Base-by-base conservation (phyloP, 2,113 vertebrate genomes). In the Salminus brasiliensis region DNA sequence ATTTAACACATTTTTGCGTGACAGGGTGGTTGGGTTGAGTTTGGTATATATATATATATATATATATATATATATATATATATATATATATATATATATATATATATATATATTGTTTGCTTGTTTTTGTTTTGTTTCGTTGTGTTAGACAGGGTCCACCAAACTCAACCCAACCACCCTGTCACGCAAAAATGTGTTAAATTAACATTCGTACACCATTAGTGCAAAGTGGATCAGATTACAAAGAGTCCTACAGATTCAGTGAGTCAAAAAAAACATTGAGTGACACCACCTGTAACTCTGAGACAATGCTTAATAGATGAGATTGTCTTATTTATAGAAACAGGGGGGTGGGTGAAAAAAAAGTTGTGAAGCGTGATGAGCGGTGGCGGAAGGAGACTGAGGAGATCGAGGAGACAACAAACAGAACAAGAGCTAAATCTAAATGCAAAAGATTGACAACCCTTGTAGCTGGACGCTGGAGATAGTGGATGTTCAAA, bases 291-390 rank as follows among this genome's bases (percentile, higher is more conserved):
- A 36, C 52, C 27, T 52, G 43, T 18, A 32, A 74, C 70, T 84
- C 80, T 29, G 68, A 72, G 30, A 67, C 89, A 72, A 88, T 89
- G 86, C 87, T 87, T 89, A 90, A 91, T 84, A 79, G 75, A 88
- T 87, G 84, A 88, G 81, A 68, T 69, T 25, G 72, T 81, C 82
- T 80, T 43, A 66, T 72, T 83, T 67, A 86, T 86, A 87, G 39
- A 63, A 78, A 67, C 47, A 23, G 21, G 15, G 36, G 10, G 2
- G 7, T n/a, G 27, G 21, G 23, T 57, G n/a, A 49, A 62, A 5
- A 67, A 30, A 13, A 57, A 65, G 16, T 30, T 49, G 29, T 5
- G 69, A 62, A 15, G 13, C 13, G 0, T 55, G 47, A 68, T 16
- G 74, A 3, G 9, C 16, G n/a, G 34, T 30, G 0, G 25, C 12